A percentile compares a stretch with the other conserved stretches of the same genome.
phyloP scores from a whole-genome alignment of 2,888 invertebrate genomes.

The Andrena praecox region DNA sequence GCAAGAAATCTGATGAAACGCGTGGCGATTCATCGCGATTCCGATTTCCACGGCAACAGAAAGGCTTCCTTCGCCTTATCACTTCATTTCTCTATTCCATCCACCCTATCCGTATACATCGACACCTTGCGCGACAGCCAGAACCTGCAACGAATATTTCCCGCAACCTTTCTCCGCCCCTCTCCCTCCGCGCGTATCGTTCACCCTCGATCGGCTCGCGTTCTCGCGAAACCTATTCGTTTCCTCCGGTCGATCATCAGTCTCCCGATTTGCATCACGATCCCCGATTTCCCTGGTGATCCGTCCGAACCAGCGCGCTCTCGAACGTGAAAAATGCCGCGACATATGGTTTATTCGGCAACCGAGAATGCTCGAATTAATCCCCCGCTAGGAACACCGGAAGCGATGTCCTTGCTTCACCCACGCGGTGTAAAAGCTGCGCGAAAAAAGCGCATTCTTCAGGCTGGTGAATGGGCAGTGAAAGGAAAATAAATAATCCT shows the following conservation, averaged over 20 bases:
- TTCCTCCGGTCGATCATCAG: constrained; percentile 36
- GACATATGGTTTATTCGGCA: constrained; percentile 42
- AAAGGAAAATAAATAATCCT: too few relatives aligned
- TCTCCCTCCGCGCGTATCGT: not conserved
- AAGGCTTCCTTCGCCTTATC: constrained; percentile 8
- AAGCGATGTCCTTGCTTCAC: not conserved
- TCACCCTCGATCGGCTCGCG: not conserved
- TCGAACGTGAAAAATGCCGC: constrained; percentile 40
- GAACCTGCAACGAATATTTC: constrained; percentile 32
- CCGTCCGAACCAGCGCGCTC: not conserved
- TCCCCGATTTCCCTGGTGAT: constrained; percentile 52
- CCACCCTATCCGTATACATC: constrained; percentile 8
- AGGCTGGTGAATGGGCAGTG: not conserved
- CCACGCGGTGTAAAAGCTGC: not conserved
- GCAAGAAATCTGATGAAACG: constrained; percentile 2
- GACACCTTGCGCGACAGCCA: constrained; percentile 12
- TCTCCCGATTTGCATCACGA: constrained; percentile 43
- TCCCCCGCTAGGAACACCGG: constrained; percentile 11
- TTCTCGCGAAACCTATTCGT: constrained; percentile 33
- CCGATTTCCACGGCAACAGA: not conserved
- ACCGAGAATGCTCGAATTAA: constrained; percentile 56
- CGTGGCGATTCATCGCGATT: constrained; percentile 4
- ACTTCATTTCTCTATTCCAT: constrained; percentile 32
- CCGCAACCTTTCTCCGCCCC: not conserved
- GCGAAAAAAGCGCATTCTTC: not conserved